Evolutionary conservation across 92 coral and sea anemone genomes (phyloP).

Genomic region (Porites rus): DNA sequence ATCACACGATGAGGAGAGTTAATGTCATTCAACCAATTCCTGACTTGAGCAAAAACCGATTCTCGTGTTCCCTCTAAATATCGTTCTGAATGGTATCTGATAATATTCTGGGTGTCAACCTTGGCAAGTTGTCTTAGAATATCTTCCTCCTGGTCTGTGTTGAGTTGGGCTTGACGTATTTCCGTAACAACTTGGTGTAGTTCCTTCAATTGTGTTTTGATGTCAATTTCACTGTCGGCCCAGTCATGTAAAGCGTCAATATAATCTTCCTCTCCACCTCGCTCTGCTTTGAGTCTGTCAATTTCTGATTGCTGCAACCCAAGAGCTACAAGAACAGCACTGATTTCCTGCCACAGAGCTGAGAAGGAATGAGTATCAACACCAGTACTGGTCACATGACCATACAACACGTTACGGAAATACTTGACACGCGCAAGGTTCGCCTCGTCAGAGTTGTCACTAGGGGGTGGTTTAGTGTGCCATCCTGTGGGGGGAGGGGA

Average conservation of each 20-base stretch:
- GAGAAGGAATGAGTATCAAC: background rate
- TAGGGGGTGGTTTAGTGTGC: background rate
- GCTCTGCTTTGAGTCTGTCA: background rate
- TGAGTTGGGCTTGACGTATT: background rate
- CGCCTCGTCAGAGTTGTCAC: slow-evolving; percentile 16
- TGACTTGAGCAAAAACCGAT: slow-evolving; percentile 38
- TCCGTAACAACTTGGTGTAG: background rate
- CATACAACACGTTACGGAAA: background rate
- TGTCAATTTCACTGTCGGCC: slow-evolving; percentile 17
- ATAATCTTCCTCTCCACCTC: slow-evolving; percentile 5
- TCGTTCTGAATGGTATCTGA: too few relatives aligned
- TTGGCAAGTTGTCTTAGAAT: background rate
- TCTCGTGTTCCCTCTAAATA: slow-evolving; percentile 34
- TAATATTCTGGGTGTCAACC: background rate
- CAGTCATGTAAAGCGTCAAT: background rate
- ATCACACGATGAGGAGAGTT: slow-evolving; percentile 36
- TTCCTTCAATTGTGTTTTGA: background rate
- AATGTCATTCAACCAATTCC: slow-evolving; percentile 11
- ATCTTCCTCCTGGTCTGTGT: background rate
- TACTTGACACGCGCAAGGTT: slow-evolving; percentile 25
- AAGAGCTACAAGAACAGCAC: slow-evolving; percentile 10
- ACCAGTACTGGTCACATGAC: background rate
- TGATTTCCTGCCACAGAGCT: slow-evolving; percentile 7
- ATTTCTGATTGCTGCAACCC: background rate
- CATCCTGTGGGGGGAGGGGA: slow-evolving; percentile 1